Evolutionary conservation across 1,140 invertebrate species (phyloP), one percentile per base, ranked within the genome.

Genomic region (Oedothorax gibbosus): DNA sequence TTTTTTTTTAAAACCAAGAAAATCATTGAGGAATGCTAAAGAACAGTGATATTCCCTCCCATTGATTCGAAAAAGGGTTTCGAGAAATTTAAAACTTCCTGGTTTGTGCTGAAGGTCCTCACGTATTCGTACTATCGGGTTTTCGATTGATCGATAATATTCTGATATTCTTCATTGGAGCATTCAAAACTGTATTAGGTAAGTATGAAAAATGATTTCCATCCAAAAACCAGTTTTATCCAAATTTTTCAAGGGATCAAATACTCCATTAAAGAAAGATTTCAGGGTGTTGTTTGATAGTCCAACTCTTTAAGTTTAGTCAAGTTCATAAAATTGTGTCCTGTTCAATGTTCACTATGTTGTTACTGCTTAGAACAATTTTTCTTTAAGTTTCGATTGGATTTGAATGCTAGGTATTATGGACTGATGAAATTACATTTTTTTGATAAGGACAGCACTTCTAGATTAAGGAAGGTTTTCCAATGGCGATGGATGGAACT

Each of bases 1-100:
- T n/a, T n/a, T n/a, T n/a, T 93, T 92, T 5, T 95, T 94, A 87
- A 97, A 97, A n/a, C 94, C 93, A 88, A 95, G 94, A 88, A 98
- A 97, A 87, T 97, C 96, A 88, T n/a, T 94, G 95, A 65, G 95
- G n/a, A n/a, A 95, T 0, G 95, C 96, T 7, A n/a, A n/a, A 98
- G 92, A 71, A 97, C 94, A 2, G 93, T 95, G 14, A 97, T 90
- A 89, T 97, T 97, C 0, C 96, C 97, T 21, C 93, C n/a, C 92
- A 66, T 93, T 94, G 78, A 97, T 94, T 88, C 95, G 93, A 10
- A n/a, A n/a, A n/a, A 97, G 91, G 89, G 96, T 95, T 89, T 95
- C 93, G 0, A 97, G 91, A 12, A 93, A 89, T 21, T 88, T 87
- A n/a, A 94, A 93, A 87, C 91, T 92, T 57, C 92, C 92, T 9